Conservation (phyloP, 2,888 invertebrate species). For the Meandrusa payeni region DNA sequence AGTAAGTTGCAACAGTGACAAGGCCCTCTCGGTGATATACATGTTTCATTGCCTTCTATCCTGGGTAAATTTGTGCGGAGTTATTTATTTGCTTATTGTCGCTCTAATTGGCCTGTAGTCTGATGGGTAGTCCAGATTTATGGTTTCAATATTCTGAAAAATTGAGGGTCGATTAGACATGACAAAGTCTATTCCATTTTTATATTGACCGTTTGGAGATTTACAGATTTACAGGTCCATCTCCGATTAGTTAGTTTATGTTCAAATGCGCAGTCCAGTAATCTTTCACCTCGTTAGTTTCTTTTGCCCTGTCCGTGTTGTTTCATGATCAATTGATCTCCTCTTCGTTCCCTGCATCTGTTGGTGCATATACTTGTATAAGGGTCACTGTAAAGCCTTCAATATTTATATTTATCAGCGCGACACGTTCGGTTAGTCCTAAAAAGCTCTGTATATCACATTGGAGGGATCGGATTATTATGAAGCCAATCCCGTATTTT, state of each 20-base stretch:
- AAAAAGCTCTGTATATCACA: background rate
- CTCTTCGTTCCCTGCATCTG: background rate
- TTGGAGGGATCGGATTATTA: background rate
- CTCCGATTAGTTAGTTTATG: constrained; percentile 22
- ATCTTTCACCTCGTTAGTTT: constrained; percentile 25
- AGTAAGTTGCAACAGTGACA: constrained; percentile 18
- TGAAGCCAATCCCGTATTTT: background rate
- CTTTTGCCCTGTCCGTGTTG: constrained; percentile 21
- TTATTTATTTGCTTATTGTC: constrained; percentile 24
- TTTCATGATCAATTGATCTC: background rate
- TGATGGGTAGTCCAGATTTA: constrained; percentile 24
- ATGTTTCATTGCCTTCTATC: constrained; percentile 19
- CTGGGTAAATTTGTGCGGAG: constrained; percentile 25
- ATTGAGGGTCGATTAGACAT: constrained; percentile 25
- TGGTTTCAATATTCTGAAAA: constrained; percentile 26
- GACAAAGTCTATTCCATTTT: constrained; percentile 30
- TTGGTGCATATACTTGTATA: constrained; percentile 9
- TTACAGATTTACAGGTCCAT: constrained; percentile 28
- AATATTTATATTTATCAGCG: background rate
- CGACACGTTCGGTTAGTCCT: background rate
- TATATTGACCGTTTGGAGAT: constrained; percentile 23
- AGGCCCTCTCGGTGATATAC: constrained; percentile 17
- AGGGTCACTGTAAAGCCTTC: background rate
- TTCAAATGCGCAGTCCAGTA: constrained; percentile 26
- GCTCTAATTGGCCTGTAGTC: constrained; percentile 27